Percentiles rank a stretch among this genome's conserved stretches.
Evolutionary conservation across 2,113 vertebrate species (phyloP).

Genomic region (Polypterus senegalus): DNA sequence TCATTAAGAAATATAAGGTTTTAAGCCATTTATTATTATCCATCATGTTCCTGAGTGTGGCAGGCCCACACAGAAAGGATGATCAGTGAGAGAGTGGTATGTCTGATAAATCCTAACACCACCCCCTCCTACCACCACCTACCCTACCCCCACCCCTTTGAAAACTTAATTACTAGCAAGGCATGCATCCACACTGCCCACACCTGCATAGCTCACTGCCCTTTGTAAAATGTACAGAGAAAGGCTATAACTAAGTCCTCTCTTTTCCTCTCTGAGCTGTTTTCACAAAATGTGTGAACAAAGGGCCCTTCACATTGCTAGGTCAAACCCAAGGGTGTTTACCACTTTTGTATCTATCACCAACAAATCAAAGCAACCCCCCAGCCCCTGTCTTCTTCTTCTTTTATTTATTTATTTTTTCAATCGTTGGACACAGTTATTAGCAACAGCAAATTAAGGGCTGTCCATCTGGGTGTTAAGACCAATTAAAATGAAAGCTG

Average conservation of each 20-base stretch:
- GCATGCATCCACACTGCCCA: background rate
- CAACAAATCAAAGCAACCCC: conserved; percentile 42
- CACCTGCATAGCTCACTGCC: background rate
- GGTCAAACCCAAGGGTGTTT: conserved; percentile 43
- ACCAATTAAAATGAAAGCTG: conserved; percentile 63
- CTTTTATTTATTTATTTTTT: background rate
- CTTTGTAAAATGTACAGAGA: background rate
- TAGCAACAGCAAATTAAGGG: conserved; percentile 57
- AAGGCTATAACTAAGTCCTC: background rate
- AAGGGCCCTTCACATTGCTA: conserved; percentile 49
- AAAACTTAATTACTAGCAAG: conserved; percentile 10
- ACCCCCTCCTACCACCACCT: background rate
- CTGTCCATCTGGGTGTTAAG: conserved; percentile 66
- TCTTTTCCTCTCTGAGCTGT: conserved; percentile 14
- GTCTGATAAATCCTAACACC: no score
- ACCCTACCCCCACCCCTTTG: conserved; percentile 3
- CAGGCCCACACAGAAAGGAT: background rate
- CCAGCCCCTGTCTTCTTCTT: conserved; percentile 19
- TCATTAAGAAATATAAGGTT: conserved; percentile 17
- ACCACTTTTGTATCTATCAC: conserved; percentile 60
- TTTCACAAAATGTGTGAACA: conserved; percentile 57
- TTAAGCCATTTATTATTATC: conserved; percentile 1
- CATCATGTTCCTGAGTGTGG: background rate
- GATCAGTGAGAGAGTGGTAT: background rate
- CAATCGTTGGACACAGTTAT: conserved; percentile 43